A percentile compares a stretch with the other conserved stretches of the same genome.
These are phyloP conservation scores for Oryctolagus cuniculus DNA, from an alignment of 2,113 vertebrate genomes.

Conservation along the genomic window DNA sequence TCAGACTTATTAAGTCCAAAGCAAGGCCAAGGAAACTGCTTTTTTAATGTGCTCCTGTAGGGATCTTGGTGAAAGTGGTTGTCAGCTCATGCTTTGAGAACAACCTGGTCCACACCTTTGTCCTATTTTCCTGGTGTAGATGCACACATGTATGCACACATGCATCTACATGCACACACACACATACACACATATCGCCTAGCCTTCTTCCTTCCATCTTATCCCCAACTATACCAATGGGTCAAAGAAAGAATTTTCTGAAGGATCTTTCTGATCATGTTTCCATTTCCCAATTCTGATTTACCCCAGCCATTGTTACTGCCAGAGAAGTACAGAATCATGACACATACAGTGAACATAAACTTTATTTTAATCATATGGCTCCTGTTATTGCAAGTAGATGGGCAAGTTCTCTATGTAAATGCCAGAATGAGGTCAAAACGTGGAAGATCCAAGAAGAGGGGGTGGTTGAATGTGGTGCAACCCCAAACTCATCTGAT, in stretches of 20 bases:
- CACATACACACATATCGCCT: background rate
- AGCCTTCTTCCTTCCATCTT: background rate
- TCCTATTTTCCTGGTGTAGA: background rate
- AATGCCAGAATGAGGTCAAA: slow-evolving; percentile 83
- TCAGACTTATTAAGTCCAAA: background rate
- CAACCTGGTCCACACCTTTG: background rate
- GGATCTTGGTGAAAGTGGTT: background rate
- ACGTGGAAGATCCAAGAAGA: slow-evolving; percentile 77
- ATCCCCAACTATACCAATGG: background rate
- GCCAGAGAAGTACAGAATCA: slow-evolving; percentile 80
- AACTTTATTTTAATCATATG: slow-evolving; percentile 86
- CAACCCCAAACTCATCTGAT: slow-evolving; percentile 67
- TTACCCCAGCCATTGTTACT: slow-evolving; percentile 60
- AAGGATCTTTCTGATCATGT: slow-evolving; percentile 18
- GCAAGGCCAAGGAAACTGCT: background rate
- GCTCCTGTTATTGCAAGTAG: slow-evolving; percentile 85
- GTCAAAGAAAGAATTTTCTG: slow-evolving; percentile 8
- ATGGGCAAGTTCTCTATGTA: slow-evolving; percentile 82
- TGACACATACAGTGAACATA: slow-evolving; percentile 78
- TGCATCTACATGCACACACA: accelerated
- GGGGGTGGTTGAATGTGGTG: background rate
- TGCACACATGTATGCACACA: background rate
- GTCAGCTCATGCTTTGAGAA: background rate
- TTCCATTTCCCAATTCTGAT: background rate
- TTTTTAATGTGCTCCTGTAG: accelerated